Percentiles rank a stretch among this genome's conserved stretches.
phyloP scores from a whole-genome alignment of 2,113 vertebrate species.

The Callithrix jacchus region DNA sequence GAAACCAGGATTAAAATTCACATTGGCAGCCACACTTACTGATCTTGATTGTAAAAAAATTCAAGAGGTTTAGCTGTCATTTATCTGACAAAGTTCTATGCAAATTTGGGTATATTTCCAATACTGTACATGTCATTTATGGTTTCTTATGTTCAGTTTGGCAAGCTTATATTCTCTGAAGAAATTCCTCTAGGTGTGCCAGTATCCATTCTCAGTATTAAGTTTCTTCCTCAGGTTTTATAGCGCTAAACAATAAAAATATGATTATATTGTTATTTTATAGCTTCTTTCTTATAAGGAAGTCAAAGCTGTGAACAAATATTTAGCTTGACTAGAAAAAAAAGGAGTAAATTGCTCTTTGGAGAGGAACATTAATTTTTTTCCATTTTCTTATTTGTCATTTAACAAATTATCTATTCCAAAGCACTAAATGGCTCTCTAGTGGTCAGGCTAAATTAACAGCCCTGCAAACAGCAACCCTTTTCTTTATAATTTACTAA shows the following conservation, averaged over 20 bases:
- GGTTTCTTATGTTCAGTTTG: not conserved
- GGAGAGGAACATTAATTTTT: constrained; percentile 40
- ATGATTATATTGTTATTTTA: not conserved
- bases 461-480: not conserved
- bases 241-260: not conserved
- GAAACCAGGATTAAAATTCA: constrained; percentile 26
- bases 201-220: not conserved
- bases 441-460: not conserved
- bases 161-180: not conserved
- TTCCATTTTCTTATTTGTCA: constrained; percentile 50
- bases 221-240: constrained; percentile 10
- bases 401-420: constrained; percentile 59
- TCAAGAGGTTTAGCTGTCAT: not conserved
- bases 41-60: constrained; percentile 4
- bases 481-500: constrained; percentile 44
- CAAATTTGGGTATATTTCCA: not conserved
- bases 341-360: not conserved
- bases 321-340: not conserved
- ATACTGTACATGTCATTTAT: not conserved
- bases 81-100: constrained; percentile 25
- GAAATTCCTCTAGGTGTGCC: not conserved
- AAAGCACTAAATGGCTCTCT: constrained; percentile 8
- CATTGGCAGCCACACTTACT: not conserved
- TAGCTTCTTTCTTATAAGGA: not conserved
- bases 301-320: constrained; percentile 39